Conservation (phyloP, 2,888 invertebrate genomes). For the Scaptomyza reducta region DNA sequence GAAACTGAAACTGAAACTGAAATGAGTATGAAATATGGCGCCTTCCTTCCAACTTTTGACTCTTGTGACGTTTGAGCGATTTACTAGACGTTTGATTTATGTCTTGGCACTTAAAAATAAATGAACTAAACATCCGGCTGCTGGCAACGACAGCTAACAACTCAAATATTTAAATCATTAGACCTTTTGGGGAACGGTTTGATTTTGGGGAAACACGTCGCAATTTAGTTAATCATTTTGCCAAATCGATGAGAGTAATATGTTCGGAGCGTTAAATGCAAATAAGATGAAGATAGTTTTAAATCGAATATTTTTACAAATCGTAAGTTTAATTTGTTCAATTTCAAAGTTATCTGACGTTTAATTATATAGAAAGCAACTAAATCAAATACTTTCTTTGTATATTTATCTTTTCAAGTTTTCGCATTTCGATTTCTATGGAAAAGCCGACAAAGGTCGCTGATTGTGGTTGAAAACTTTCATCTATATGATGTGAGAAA, state of each 20-base stretch:
- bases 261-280: neutral
- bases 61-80: neutral
- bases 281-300: neutral
- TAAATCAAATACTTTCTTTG: neutral
- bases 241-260: neutral
- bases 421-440: neutral
- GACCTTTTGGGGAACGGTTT: neutral
- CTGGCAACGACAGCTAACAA: neutral
- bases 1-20: conserved; percentile 4
- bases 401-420: neutral
- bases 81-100: conserved; percentile 8
- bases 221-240: neutral
- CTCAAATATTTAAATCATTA: neutral
- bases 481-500: neutral
- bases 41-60: conserved; percentile 4
- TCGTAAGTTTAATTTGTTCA: no score
- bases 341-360: neutral
- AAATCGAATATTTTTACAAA: no score
- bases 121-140: conserved; percentile 1
- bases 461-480: neutral
- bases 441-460: neutral
- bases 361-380: neutral
- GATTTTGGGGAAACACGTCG: neutral
- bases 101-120: conserved; percentile 3
- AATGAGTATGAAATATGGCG: conserved; percentile 6